A percentile compares a stretch with the other conserved stretches of the same genome.
Conservation (phyloP, 2,888 invertebrate genomes). For the Tiliacea citrago region DNA sequence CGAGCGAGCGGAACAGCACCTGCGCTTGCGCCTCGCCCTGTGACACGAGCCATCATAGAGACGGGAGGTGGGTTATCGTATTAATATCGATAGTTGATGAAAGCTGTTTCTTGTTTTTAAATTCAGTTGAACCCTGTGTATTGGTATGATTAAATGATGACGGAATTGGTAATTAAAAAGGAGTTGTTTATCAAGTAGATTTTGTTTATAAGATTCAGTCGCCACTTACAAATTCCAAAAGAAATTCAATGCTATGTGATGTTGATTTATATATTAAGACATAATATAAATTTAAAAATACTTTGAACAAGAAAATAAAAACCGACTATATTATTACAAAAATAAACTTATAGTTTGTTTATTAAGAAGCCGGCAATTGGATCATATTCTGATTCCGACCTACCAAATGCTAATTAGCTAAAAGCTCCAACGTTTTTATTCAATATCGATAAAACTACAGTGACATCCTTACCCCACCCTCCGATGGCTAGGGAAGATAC, state of each 20-base stretch:
- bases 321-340: no score
- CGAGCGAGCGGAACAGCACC: conserved; percentile 86
- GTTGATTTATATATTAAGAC: background rate
- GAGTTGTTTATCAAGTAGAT: background rate
- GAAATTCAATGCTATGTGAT: no score
- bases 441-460: conserved; percentile 47
- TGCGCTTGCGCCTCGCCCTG: conserved; percentile 84
- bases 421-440: background rate
- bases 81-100: conserved; percentile 23
- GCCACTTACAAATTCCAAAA: no score
- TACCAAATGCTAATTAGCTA: no score
- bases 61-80: conserved; percentile 55
- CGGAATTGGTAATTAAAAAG: background rate
- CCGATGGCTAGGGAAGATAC: conserved; percentile 88
- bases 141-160: background rate
- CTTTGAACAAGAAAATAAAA: no score
- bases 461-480: conserved; percentile 78
- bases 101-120: background rate
- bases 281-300: background rate
- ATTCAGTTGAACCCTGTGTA: background rate
- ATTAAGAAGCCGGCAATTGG: background rate
- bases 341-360: no score
- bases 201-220: background rate
- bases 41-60: conserved; percentile 74
- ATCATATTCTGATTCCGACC: background rate